Evolutionary conservation across 1,140 invertebrate species (phyloP).

Genomic region (Psix sp.): DNA sequence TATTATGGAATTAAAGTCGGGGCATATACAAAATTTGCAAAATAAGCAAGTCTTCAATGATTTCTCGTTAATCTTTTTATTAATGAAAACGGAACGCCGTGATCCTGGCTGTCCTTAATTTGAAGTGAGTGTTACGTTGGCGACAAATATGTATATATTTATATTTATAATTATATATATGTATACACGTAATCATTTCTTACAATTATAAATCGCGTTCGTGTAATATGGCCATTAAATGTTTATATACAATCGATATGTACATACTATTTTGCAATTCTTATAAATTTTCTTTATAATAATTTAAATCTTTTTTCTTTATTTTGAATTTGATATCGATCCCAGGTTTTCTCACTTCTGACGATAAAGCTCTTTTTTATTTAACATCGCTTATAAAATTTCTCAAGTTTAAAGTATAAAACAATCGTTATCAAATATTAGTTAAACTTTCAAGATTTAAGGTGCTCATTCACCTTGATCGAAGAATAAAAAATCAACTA

Average conservation of each 20-base stretch:
- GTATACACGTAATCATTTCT: conserved; percentile 46
- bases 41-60: conserved; percentile 49
- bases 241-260: conserved; percentile 69
- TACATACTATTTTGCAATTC: conserved; percentile 64
- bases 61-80: conserved; percentile 43
- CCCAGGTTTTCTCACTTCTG: conserved; percentile 6
- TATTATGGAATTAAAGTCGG: conserved; percentile 56
- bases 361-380: too few species aligned
- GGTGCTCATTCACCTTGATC: too few species aligned
- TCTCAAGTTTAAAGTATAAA: too few species aligned
- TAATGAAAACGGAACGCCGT: conserved; percentile 24
- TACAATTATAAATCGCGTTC: conserved; percentile 57
- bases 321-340: background rate
- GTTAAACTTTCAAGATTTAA: too few species aligned
- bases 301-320: conserved; percentile 23
- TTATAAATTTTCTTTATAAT: conserved; percentile 54
- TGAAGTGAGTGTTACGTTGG: conserved; percentile 36
- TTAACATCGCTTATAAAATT: too few species aligned
- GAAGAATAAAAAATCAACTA: too few species aligned
- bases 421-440: too few species aligned
- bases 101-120: conserved; percentile 13
- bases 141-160: conserved; percentile 45
- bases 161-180: conserved; percentile 49
- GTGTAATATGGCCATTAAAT: conserved; percentile 67
- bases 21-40: conserved; percentile 56